Percentiles rank a stretch among this genome's conserved stretches.
Conservation (phyloP, 2,888 invertebrate species). For the Leptura quadrifasciata region DNA sequence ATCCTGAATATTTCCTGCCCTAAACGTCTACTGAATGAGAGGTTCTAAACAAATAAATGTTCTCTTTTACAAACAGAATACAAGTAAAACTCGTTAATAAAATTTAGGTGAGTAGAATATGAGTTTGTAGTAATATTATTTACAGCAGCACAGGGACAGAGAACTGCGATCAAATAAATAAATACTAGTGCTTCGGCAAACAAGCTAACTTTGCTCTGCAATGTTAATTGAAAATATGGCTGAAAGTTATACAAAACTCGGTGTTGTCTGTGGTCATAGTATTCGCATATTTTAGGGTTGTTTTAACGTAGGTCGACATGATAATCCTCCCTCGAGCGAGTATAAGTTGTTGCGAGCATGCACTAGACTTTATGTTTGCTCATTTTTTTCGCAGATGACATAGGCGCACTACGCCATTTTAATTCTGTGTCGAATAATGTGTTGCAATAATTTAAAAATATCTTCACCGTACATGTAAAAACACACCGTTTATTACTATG, state of each 20-base stretch:
- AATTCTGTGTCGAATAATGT: too few relatives aligned
- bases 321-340: slow-evolving; percentile 24
- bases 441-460: too few relatives aligned
- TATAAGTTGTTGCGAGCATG: not conserved
- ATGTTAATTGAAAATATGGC: slow-evolving; percentile 42
- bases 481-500: too few relatives aligned
- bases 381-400: not conserved
- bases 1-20: too few relatives aligned
- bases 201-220: slow-evolving; percentile 32
- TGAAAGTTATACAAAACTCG: slow-evolving; percentile 22
- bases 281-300: slow-evolving; percentile 33
- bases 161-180: slow-evolving; percentile 26
- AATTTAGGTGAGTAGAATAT: not conserved
- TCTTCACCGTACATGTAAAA: too few relatives aligned
- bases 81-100: not conserved
- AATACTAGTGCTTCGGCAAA: slow-evolving; percentile 24
- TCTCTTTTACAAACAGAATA: not conserved
- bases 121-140: slow-evolving; percentile 12
- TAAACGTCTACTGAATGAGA: too few relatives aligned
- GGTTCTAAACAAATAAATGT: too few relatives aligned
- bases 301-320: slow-evolving; percentile 33
- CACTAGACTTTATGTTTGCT: not conserved
- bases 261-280: slow-evolving; percentile 38
- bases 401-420: not conserved
- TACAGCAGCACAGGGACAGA: slow-evolving; percentile 7